phyloP scores from a whole-genome alignment of 2,113 vertebrate species.

The Bostrychus sinensis region DNA sequence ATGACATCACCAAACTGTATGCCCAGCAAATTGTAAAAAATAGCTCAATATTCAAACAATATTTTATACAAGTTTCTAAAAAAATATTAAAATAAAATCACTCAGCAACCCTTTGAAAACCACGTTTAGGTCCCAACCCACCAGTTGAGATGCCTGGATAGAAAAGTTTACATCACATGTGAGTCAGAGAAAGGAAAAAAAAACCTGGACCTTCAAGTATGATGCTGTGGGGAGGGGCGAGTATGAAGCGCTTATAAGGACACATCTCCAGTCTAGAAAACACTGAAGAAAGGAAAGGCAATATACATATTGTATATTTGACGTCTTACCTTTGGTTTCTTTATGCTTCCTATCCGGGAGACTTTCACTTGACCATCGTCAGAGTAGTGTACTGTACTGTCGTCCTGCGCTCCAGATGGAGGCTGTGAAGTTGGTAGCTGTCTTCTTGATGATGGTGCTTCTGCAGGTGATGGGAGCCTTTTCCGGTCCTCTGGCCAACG shows the following conservation, averaged over 20 bases:
- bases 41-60: too few species aligned
- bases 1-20: too few species aligned
- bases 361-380: not conserved
- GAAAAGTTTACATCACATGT: not conserved
- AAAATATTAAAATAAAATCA: too few species aligned
- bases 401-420: conserved; percentile 54
- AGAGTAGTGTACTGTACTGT: too few species aligned
- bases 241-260: not conserved
- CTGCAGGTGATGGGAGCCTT: conserved; percentile 58
- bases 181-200: not conserved
- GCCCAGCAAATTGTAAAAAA: too few species aligned
- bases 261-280: conserved; percentile 1
- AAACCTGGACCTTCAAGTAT: not conserved
- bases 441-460: conserved; percentile 61
- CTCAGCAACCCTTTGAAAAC: too few species aligned
- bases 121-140: not conserved
- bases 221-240: not conserved
- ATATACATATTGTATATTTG: not conserved
- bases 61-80: too few species aligned
- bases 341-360: conserved; percentile 15
- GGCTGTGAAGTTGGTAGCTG: conserved; percentile 48
- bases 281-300: not conserved
- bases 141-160: not conserved
- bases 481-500: conserved; percentile 44
- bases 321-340: not conserved